Evolutionary conservation across 1,140 invertebrate genomes (phyloP), one percentile per base, ranked within the genome.

Genomic region (Capitella teleta): DNA sequence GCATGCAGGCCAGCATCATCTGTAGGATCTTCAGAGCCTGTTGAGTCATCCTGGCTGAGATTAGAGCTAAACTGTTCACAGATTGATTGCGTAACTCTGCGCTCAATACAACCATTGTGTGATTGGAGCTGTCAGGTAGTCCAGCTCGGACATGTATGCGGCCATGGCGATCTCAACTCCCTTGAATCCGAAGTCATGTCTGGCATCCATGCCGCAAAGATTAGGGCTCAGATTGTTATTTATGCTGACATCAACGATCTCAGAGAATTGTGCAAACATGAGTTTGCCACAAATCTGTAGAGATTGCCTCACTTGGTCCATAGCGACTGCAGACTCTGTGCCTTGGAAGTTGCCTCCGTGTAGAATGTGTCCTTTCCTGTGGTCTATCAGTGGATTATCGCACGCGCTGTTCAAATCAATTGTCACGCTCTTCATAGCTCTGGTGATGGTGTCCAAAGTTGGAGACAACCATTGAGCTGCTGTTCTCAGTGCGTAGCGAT

Each of bases 311-410:
- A 46, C 37, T 28, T 53, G 51, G 37, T 53, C 51, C 51, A 53
- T 53, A 5, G 51, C 51, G 3, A 53, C 51, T 5, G 51, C 32
- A 10, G 19, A 41, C 25, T 14, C 32, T 10, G 32, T 40, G 5
- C 42, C 50, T 26, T 53, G 51, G 37, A 53, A 53, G 34, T 53
- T 53, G 12, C 23, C 51, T 12, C 51, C 26, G 32, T 53, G 51
- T 5, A 53, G 18, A 24, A 53, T 50, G 3, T 49, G 32, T 8
- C 42, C 45, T 8, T 40, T 28, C 3, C 12, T 10, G 18, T 53
- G 51, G 26, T 54, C 52, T 12, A 54, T 50, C 14, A 54, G 16
- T n/a, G 52, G 52, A 37, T 54, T 54, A 26, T 54, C 52, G 28
- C 50, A 50, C 18, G 47, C 41, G 23, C 49, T 52, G 40, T 54